Evolutionary conservation across 2,113 vertebrate species (phyloP), one percentile per base, ranked within the genome.

Genomic region (Amphiprion ocellaris): DNA sequence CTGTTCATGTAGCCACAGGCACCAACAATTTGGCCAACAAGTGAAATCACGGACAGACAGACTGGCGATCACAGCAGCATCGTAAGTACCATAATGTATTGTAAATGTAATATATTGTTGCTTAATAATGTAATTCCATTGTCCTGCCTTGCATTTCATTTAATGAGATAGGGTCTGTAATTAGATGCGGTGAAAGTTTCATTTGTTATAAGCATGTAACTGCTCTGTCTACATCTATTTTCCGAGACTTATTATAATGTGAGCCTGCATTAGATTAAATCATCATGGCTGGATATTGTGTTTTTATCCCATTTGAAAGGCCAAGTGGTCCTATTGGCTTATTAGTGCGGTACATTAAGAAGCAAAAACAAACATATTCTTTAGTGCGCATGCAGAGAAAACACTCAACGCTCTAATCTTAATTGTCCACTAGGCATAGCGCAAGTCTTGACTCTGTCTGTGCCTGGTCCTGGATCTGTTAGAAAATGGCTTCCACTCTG

Each of bases 401-500:
- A 82, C 50, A 64, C 75, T 72, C 19, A 16, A 2, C 71, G 55
- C 60, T 56, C 26, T 59, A 62, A 64, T 77, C 75, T 69, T 53
- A 53, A 84, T 73, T 61, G 62, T 83, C 87, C 76, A 46, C 24
- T 19, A 58, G 63, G 53, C 56, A 26, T 19, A 64, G 47, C 26
- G 44, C 47, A 78, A 44, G 73, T 77, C 85, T 69, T 19, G 62
- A 68, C 68, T 77, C 71, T 54, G 74, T 79, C 52, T 70, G 60
- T 62, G 54, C 69, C 8, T 16, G 73, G 73, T 84, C 62, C 82
- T 71, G 53, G 69, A 79, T 87, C 75, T 71, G 79, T 71, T 82
- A 93, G 92, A 95, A 96, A 95, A 96, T 96, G 94, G 94, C 95
- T 92, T 92, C 92, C 94, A 88, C 82, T 2, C 82, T 90, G 82